Percentiles rank a stretch among this genome's conserved stretches.
These are phyloP conservation scores for Bambusicola thoracicus DNA, from an alignment of 2,113 vertebrate species.

Conservation along the genomic window DNA sequence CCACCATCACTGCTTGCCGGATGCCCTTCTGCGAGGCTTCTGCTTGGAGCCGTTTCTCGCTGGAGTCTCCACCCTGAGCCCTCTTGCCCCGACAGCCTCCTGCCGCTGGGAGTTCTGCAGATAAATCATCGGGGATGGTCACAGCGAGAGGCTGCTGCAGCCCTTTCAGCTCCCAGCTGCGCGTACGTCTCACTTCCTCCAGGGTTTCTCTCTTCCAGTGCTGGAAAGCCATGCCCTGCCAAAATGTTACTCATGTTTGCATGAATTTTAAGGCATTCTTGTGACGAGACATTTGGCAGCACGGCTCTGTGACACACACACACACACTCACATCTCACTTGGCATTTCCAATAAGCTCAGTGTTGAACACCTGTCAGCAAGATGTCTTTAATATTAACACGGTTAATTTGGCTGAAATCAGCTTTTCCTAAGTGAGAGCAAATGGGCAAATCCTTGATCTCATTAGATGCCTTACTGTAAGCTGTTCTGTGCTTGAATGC, in stretches of 20 bases:
- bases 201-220: neutral
- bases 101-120: neutral
- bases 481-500: neutral
- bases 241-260: neutral
- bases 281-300: neutral
- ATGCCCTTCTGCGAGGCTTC: neutral
- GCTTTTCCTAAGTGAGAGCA: neutral
- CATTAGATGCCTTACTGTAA: neutral
- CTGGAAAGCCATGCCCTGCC: neutral
- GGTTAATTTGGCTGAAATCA: neutral
- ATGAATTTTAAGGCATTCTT: conserved; percentile 18
- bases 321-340: neutral
- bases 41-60: neutral
- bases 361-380: conserved; percentile 37
- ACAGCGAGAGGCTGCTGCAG: neutral
- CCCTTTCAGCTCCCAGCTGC: neutral
- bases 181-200: neutral
- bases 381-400: neutral
- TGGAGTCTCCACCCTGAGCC: neutral
- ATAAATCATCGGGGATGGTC: conserved; percentile 9
- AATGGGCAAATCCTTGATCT: neutral
- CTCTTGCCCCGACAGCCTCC: neutral
- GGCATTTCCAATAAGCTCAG: conserved; percentile 17
- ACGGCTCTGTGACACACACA: neutral
- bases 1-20: neutral